Base-by-base conservation (phyloP, 2,113 vertebrate species). In the Tetrao urogallus region DNA sequence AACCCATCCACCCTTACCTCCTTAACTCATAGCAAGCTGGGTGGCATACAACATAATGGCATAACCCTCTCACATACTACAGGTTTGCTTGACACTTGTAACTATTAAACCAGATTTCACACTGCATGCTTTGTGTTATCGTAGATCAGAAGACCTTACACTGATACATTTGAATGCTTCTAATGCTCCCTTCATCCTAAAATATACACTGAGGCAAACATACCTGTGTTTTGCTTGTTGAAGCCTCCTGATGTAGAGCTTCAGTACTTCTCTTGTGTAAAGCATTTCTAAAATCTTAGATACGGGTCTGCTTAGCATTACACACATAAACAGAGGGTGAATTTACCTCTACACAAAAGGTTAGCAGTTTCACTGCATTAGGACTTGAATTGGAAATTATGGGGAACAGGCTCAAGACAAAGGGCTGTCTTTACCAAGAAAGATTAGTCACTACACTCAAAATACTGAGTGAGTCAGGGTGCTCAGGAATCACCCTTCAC, bases 291-390 rank as follows among this genome's bases (percentile, higher is more conserved):
- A 85, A 85, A 56, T 66, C 50, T 74, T 43, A 64, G 45, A 38
- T 32, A 63, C 72, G 63, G 48, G 52, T 80, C 84, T 92, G 78
- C 74, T 93, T 92, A 76, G 56, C 56, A 21, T 86, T 94, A n/a
- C 22, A 27, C 42, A 10, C 14, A 56, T 27, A 84, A 86, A 67
- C 11, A 86, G 47, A 90, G n/a, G 17, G 10, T n/a, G 63, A 72
- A 69, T 69, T 90, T 74, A 60, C 40, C 54, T 79, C 60, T 56
- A 14, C 10, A 17, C 38, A 70, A 27, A 73, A 34, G 6, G 17
- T 61, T 82, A 64, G 64, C 16, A 38, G 43, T 63, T 61, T 32
- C 82, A 75, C 54, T 30, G 50, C 1, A 57, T 64, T n/a, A 93
- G 73, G 32, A 34, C 77, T 91, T 70, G 61, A 52, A 13, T 20